Percentiles rank a stretch among this genome's conserved stretches.
These are phyloP conservation scores for Lepidotrigona ventralis DNA, from an alignment of 1,140 invertebrate genomes.

Conservation along the genomic window DNA sequence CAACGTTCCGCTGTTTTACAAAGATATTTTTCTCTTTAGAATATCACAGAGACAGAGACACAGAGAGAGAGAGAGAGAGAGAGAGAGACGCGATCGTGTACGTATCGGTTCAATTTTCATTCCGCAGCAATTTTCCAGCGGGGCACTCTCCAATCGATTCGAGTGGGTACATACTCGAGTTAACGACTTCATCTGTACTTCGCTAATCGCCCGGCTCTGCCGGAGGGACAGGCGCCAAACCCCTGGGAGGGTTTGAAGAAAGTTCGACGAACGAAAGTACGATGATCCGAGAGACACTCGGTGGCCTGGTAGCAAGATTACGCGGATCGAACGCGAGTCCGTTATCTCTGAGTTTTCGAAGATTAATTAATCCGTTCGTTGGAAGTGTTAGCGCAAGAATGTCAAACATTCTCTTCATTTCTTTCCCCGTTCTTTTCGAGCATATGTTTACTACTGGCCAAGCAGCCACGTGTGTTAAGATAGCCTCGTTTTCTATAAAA, in stretches of 20 bases:
- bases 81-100: neutral
- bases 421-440: too few relatives aligned
- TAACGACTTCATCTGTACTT: constrained; percentile 71
- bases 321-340: constrained; percentile 4
- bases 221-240: neutral
- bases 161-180: constrained; percentile 73
- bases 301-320: neutral
- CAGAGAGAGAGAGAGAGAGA: too few relatives aligned
- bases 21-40: neutral
- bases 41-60: neutral
- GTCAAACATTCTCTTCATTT: too few relatives aligned
- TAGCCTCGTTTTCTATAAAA: too few relatives aligned
- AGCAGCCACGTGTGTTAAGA: too few relatives aligned
- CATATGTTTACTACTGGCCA: too few relatives aligned
- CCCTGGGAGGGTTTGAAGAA: constrained; percentile 22
- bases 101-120: constrained; percentile 68
- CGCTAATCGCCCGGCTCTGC: constrained; percentile 30
- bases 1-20: neutral
- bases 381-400: neutral
- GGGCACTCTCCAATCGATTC: constrained; percentile 57
- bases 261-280: neutral
- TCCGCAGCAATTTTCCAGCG: constrained; percentile 66
- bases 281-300: neutral
- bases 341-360: constrained; percentile 51
- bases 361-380: constrained; percentile 69